Percentiles rank a stretch among this genome's conserved stretches.
phyloP scores from a whole-genome alignment of 2,797 vertebrate species.

The Varecia variegata region DNA sequence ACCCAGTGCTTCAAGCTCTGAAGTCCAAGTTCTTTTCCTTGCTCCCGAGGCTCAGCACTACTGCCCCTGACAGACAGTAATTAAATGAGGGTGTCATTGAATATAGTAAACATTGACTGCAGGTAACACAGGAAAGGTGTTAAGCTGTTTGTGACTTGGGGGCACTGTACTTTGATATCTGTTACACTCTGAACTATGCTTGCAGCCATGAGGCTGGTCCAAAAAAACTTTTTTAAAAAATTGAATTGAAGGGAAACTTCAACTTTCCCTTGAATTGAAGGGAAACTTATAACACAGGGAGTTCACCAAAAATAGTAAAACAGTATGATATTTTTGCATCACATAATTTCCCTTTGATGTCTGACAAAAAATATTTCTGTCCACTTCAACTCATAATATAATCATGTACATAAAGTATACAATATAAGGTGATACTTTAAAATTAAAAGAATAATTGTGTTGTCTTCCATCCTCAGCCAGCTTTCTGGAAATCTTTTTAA shows the following conservation, averaged over 20 bases:
- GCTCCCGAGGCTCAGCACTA: neutral
- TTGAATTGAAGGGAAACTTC: neutral
- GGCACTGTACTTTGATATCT: neutral
- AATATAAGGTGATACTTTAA: neutral
- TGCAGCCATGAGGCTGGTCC: neutral
- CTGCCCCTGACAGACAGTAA: neutral
- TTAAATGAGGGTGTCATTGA: neutral
- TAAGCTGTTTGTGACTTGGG: neutral
- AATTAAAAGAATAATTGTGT: neutral
- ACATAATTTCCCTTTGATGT: constrained; percentile 18
- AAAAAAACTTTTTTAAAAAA: neutral
- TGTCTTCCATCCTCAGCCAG: neutral
- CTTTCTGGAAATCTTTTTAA: neutral
- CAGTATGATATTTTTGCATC: neutral
- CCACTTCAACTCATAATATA: neutral
- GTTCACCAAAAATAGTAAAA: neutral
- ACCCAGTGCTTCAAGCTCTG: neutral
- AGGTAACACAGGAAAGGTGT: neutral
- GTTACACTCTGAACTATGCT: neutral
- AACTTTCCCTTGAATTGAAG: neutral
- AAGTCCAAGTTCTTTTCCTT: neutral
- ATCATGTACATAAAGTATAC: neutral
- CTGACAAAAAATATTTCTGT: neutral
- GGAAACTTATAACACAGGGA: neutral
- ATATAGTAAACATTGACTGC: neutral